Conservation (phyloP, 2,113 vertebrate species). For the Carollia perspicillata region DNA sequence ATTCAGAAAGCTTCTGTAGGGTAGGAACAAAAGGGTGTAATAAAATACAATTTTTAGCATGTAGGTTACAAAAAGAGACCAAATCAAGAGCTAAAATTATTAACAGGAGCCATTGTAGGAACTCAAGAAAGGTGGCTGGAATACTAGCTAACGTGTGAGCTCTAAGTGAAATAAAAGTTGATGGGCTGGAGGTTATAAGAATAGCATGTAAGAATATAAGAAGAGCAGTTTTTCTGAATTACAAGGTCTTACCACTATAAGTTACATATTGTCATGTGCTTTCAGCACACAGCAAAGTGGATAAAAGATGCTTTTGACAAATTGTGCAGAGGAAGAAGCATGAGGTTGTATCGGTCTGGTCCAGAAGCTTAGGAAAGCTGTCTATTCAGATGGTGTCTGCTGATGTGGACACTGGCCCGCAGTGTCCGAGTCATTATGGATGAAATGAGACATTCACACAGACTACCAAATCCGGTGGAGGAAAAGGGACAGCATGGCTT, state of each 20-base stretch:
- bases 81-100: background rate
- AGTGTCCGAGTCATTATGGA: too few species aligned
- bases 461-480: too few species aligned
- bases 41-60: background rate
- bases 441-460: too few species aligned
- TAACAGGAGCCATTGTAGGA: background rate
- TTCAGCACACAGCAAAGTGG: background rate
- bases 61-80: background rate
- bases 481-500: too few species aligned
- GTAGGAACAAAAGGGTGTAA: background rate
- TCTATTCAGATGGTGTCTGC: background rate
- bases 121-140: background rate
- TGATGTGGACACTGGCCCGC: too few species aligned
- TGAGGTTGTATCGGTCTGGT: background rate
- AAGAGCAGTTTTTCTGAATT: background rate
- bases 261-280: background rate
- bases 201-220: background rate
- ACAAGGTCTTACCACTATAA: background rate
- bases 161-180: background rate
- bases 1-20: background rate
- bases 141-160: background rate
- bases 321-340: background rate
- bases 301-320: background rate
- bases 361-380: background rate
- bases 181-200: background rate